Evolutionary conservation across 1,140 invertebrate genomes (phyloP).

Genomic region (Saccostrea cuccullata): DNA sequence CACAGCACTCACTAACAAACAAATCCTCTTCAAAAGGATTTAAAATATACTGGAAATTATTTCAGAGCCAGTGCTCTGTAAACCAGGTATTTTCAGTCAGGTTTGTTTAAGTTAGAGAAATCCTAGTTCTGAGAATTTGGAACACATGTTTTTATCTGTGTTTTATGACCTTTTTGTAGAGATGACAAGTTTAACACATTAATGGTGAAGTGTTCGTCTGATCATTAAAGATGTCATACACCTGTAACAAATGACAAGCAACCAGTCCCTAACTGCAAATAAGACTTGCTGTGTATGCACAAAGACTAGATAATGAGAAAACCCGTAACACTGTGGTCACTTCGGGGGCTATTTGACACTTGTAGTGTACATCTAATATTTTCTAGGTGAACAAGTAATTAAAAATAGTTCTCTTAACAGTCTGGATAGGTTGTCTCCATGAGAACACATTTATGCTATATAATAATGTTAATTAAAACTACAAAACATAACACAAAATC

Average conservation of each 20-base stretch:
- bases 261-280: neutral
- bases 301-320: neutral
- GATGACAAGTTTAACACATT: conserved; percentile 2
- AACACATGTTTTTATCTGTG: neutral
- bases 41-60: too few relatives aligned
- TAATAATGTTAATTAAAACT: too few relatives aligned
- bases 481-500: too few relatives aligned
- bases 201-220: neutral
- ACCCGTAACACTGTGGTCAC: neutral
- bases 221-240: neutral
- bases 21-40: too few relatives aligned
- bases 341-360: neutral
- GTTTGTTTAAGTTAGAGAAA: neutral
- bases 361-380: neutral
- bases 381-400: too few relatives aligned
- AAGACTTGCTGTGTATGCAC: neutral
- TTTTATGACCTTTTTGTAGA: conserved; percentile 11
- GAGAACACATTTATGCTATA: too few relatives aligned
- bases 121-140: neutral
- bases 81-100: neutral
- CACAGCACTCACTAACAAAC: neutral
- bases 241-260: neutral
- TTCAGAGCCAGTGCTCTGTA: too few relatives aligned
- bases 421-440: too few relatives aligned
- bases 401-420: too few relatives aligned